Percentiles rank a stretch among this genome's conserved stretches.
Conservation (phyloP, 2,888 invertebrate species). For the Therioaphis trifolii region DNA sequence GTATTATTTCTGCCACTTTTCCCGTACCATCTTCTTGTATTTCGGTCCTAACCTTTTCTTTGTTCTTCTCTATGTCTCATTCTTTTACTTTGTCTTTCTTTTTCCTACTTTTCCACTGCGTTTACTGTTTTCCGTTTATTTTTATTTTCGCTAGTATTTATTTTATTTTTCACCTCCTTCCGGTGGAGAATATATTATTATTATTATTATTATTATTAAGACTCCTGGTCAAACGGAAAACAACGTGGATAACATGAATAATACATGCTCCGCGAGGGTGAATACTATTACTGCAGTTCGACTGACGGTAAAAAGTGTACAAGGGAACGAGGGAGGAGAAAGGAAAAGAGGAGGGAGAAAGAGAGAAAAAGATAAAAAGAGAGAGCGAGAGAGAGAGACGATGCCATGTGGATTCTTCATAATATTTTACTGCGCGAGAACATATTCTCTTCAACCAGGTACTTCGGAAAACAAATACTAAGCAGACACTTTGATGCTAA, state of each 20-base stretch:
- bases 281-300: background rate
- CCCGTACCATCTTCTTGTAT: background rate
- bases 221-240: slow-evolving; percentile 8
- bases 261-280: slow-evolving; percentile 7
- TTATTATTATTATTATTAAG: slow-evolving; percentile 25
- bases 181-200: slow-evolving; percentile 14
- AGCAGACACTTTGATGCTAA: background rate
- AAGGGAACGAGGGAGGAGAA: background rate
- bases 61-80: background rate
- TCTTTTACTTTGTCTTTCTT: background rate
- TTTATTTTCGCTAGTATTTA: slow-evolving; percentile 7
- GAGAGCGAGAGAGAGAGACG: background rate
- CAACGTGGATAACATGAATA: slow-evolving; percentile 28
- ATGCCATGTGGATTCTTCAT: background rate
- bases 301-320: no score
- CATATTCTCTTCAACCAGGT: background rate
- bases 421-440: background rate
- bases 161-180: background rate
- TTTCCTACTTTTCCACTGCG: background rate
- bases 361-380: no score
- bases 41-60: no score
- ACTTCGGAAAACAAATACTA: background rate
- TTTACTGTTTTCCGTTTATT: background rate
- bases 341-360: no score
- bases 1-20: slow-evolving; percentile 34